Evolutionary conservation across 1,140 invertebrate species (phyloP).

Genomic region (Dysdera silvatica): DNA sequence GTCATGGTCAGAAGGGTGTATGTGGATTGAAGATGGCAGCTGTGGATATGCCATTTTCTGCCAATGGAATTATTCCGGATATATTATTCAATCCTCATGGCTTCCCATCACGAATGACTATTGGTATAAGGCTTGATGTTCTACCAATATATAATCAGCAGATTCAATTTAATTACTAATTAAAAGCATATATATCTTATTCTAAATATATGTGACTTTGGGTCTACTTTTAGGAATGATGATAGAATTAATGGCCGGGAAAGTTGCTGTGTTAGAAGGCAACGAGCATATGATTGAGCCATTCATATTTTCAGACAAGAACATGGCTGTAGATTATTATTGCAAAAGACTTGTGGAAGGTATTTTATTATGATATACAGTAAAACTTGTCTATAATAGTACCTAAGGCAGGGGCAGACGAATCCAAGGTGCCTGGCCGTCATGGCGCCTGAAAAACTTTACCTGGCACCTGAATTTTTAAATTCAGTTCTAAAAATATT

Average conservation of each 20-base stretch:
- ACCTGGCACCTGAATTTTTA: too few relatives aligned
- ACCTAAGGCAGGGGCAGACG: too few relatives aligned
- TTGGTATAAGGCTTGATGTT: too few relatives aligned
- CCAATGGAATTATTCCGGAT: constrained; percentile 90
- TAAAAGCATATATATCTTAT: too few relatives aligned
- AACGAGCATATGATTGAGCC: constrained; percentile 49
- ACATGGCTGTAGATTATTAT: not conserved
- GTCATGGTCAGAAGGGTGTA: constrained; percentile 92
- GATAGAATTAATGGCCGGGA: constrained; percentile 89
- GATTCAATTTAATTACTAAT: too few relatives aligned
- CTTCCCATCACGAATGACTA: constrained; percentile 99
- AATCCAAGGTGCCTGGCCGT: too few relatives aligned
- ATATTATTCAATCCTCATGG: constrained; percentile 92
- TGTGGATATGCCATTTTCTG: constrained; percentile 97
- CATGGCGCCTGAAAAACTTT: too few relatives aligned
- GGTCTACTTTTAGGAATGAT: constrained; percentile 44
- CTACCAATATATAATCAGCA: too few relatives aligned
- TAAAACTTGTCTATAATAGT: not conserved
- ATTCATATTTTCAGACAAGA: constrained; percentile 4
- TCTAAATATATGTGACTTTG: too few relatives aligned
- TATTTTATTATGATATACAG: not conserved
- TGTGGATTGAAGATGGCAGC: constrained; percentile 88
- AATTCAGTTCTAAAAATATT: too few relatives aligned
- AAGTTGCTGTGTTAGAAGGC: constrained; percentile 83
- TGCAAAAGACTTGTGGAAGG: not conserved